phyloP scores from a whole-genome alignment of 2,113 vertebrate genomes.

The Chunga burmeisteri region DNA sequence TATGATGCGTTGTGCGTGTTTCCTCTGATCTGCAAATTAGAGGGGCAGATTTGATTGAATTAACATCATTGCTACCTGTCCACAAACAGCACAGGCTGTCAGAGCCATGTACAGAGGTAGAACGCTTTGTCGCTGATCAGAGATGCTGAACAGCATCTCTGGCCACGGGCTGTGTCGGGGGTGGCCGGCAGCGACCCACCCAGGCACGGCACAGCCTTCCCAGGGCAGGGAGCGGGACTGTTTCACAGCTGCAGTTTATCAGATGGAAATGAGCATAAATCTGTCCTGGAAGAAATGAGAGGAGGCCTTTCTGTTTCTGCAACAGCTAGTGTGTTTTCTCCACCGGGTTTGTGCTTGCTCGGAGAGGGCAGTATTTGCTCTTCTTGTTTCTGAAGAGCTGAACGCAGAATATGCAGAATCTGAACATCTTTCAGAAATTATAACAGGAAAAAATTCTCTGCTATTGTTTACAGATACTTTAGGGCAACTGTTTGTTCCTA shows the following conservation, averaged over 20 bases:
- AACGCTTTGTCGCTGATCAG: background rate
- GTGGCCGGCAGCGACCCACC: background rate
- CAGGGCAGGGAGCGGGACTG: constrained; percentile 33
- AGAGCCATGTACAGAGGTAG: background rate
- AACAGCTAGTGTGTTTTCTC: constrained; percentile 52
- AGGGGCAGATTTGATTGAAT: background rate
- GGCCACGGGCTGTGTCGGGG: background rate
- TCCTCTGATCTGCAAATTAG: background rate
- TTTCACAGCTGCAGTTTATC: constrained; percentile 70
- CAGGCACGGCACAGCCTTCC: constrained; percentile 37
- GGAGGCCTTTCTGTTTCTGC: constrained; percentile 54
- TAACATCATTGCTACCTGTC: background rate
- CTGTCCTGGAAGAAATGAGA: constrained; percentile 65
- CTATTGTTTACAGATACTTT: background rate
- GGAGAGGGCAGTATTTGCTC: constrained; percentile 49
- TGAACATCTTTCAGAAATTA: constrained; percentile 49
- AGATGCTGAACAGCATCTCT: background rate
- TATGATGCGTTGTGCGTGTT: background rate
- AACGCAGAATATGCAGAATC: background rate
- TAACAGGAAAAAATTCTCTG: background rate
- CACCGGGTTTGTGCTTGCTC: constrained; percentile 31
- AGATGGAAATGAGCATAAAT: constrained; percentile 55
- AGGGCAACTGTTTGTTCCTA: background rate
- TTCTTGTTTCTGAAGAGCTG: constrained; percentile 39
- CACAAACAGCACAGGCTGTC: background rate